These are phyloP conservation scores for Eleginops maclovinus DNA, from an alignment of 2,113 vertebrate species.

Conservation along the genomic window DNA sequence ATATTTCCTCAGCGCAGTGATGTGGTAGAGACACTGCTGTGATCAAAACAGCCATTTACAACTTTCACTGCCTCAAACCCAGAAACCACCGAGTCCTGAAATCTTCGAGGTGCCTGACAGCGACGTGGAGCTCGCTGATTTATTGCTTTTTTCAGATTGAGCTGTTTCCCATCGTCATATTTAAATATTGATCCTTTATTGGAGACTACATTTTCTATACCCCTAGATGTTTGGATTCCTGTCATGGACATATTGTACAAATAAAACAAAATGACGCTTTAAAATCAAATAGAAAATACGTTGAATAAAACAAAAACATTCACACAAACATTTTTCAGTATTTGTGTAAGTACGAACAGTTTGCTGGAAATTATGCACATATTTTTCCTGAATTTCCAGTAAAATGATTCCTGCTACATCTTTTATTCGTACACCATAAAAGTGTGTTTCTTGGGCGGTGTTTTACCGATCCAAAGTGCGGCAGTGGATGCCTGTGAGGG, in stretches of 20 bases:
- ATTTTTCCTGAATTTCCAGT: too few species aligned
- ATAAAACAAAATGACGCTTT: constrained; percentile 18
- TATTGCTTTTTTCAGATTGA: constrained; percentile 22
- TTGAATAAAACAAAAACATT: neutral
- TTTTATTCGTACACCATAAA: neutral
- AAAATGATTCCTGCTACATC: neutral
- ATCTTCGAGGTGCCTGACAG: constrained; percentile 36
- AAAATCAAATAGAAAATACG: too few species aligned
- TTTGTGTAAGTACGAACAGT: constrained; percentile 2
- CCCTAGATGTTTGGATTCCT: constrained; percentile 21
- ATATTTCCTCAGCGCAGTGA: constrained; percentile 64
- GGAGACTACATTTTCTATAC: constrained; percentile 16
- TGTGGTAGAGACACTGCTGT: constrained; percentile 67
- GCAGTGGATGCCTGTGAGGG: constrained; percentile 21
- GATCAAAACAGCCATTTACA: constrained; percentile 65
- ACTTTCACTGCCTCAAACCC: constrained; percentile 61
- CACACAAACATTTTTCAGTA: too few species aligned
- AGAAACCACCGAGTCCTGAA: constrained; percentile 54
- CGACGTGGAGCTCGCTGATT: constrained; percentile 21
- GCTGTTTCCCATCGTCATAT: neutral
- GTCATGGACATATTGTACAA: neutral
- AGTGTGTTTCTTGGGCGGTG: neutral
- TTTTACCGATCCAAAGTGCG: neutral
- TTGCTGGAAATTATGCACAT: neutral
- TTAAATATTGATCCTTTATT: constrained; percentile 27